Evolutionary conservation across 2,888 invertebrate species (phyloP).

Genomic region (Ophion obscuratus): DNA sequence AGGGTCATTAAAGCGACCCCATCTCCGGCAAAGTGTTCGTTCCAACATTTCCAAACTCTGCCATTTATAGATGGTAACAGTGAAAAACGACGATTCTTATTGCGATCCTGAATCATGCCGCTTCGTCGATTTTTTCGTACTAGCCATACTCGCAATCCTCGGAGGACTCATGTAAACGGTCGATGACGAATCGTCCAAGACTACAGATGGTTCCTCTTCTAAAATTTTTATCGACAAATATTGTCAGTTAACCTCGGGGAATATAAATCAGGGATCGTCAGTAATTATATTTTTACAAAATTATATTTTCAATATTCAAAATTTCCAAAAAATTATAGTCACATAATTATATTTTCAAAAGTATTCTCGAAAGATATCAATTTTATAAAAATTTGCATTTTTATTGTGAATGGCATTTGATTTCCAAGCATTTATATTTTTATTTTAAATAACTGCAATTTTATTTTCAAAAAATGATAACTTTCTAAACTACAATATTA

Average conservation of each 20-base stretch:
- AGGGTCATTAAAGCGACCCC: background rate
- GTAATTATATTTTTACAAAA: too few relatives aligned
- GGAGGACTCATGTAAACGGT: background rate
- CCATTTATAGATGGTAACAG: background rate
- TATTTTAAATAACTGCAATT: too few relatives aligned
- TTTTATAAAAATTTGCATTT: too few relatives aligned
- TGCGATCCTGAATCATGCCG: background rate
- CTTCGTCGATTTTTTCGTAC: background rate
- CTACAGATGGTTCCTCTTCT: background rate
- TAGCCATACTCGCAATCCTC: background rate
- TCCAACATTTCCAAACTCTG: background rate
- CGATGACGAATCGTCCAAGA: conserved; percentile 15
- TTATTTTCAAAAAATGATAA: too few relatives aligned
- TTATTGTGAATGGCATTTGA: too few relatives aligned
- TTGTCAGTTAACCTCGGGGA: background rate
- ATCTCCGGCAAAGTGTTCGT: background rate
- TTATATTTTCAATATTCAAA: too few relatives aligned
- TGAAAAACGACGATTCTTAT: background rate
- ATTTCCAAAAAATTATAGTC: too few relatives aligned
- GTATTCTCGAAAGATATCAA: too few relatives aligned
- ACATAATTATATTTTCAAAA: too few relatives aligned
- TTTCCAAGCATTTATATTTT: too few relatives aligned
- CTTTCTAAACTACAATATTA: too few relatives aligned
- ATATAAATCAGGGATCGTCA: background rate
- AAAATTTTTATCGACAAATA: background rate